Conservation (phyloP, 2,888 invertebrate genomes). For the Caenorhabditis sp. region DNA sequence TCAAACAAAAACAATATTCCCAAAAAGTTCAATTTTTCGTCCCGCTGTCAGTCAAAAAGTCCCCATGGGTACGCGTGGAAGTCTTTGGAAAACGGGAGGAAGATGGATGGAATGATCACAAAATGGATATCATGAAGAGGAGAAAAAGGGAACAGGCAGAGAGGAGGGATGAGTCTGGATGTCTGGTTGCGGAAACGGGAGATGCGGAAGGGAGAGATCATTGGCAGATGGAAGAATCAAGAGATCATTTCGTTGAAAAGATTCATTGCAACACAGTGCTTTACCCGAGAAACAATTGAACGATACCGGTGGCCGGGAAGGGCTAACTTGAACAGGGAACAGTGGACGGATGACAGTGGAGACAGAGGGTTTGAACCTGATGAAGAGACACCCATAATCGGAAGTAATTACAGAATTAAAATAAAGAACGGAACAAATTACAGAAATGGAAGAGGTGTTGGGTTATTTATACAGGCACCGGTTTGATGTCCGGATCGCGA, state of each 20-base stretch:
- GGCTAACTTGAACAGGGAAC: conserved; percentile 15
- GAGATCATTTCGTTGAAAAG: no score
- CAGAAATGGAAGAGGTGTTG: no score
- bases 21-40: conserved; percentile 20
- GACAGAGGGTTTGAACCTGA: conserved; percentile 21
- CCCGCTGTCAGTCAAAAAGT: conserved; percentile 40
- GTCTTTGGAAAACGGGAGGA: conserved; percentile 6
- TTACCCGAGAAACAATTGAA: conserved; percentile 21
- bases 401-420: conserved; percentile 20
- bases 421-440: no score
- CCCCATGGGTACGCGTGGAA: conserved; percentile 32
- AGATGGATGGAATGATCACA: conserved; percentile 39
- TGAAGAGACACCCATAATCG: conserved; percentile 7
- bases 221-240: not conserved
- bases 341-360: conserved; percentile 13
- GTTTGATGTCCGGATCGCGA: conserved; percentile 11
- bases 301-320: conserved; percentile 30
- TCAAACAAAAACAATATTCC: conserved; percentile 43
- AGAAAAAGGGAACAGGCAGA: not conserved
- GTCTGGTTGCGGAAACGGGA: not conserved
- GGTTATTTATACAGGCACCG: conserved; percentile 56
- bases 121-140: conserved; percentile 19
- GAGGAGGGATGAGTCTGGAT: no score
- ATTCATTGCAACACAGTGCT: no score
- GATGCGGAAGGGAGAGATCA: no score